These are phyloP conservation scores for Saguinus imperator DNA, from an alignment of 2,113 vertebrate genomes.

Conservation along the genomic window DNA sequence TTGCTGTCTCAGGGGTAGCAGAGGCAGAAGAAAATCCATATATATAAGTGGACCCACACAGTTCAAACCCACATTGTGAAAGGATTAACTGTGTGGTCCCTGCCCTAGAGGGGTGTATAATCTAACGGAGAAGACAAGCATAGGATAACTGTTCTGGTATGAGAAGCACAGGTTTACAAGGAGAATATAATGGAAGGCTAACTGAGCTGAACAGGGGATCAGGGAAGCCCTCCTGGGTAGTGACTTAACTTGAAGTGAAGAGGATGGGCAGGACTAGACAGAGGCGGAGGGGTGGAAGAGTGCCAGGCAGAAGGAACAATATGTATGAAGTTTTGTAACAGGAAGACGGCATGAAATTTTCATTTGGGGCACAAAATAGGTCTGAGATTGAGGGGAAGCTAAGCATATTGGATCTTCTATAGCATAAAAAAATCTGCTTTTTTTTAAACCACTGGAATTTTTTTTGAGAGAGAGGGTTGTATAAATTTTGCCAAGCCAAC, in stretches of 20 bases:
- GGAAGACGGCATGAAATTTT: neutral
- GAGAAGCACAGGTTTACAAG: neutral
- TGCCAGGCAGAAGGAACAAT: neutral
- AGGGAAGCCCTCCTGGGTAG: neutral
- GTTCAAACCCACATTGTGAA: neutral
- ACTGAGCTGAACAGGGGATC: neutral
- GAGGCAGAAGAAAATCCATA: neutral
- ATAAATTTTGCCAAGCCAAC: slow-evolving; percentile 53
- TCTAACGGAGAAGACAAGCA: neutral
- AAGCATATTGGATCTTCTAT: slow-evolving; percentile 56
- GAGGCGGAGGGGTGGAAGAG: neutral
- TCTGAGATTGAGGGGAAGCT: slow-evolving; percentile 26
- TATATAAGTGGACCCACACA: neutral
- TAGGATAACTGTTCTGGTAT: neutral
- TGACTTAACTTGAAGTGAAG: neutral
- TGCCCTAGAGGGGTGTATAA: neutral
- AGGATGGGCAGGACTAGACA: neutral
- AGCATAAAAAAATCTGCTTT: neutral
- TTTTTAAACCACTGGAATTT: neutral
- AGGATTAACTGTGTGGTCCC: neutral
- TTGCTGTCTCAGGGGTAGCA: neutral
- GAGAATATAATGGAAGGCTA: neutral
- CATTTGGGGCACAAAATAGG: neutral
- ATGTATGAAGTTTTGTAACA: neutral
- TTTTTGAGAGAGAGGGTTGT: neutral